Conservation (phyloP, 2,888 invertebrate species). For the Melanophora roralis region DNA sequence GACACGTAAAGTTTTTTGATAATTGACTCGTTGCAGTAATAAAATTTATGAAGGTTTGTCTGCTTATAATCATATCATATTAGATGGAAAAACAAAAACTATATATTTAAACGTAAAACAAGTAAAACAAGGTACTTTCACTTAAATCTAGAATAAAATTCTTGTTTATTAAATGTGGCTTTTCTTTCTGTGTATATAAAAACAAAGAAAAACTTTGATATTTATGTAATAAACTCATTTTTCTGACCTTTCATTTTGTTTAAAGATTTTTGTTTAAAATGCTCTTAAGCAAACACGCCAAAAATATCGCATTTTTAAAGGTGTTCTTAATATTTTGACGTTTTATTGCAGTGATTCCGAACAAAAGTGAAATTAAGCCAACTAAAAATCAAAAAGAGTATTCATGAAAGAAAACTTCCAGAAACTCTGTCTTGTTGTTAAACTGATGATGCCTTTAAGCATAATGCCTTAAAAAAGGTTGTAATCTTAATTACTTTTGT, state of each 20-base stretch:
- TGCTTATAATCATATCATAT: slow-evolving; percentile 26
- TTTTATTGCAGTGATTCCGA: too few species aligned
- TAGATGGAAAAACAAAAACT: background rate
- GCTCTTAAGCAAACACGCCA: slow-evolving; percentile 34
- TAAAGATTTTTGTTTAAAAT: background rate
- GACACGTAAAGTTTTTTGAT: slow-evolving; percentile 11
- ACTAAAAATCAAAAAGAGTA: too few species aligned
- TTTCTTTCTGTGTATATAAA: too few species aligned
- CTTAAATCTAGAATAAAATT: too few species aligned
- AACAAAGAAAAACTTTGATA: slow-evolving; percentile 13
- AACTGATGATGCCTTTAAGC: slow-evolving; percentile 65
- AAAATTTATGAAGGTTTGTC: slow-evolving; percentile 22
- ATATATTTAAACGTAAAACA: background rate
- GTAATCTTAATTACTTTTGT: slow-evolving; percentile 77
- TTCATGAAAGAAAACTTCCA: too few species aligned
- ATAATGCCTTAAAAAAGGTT: slow-evolving; percentile 65
- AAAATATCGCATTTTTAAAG: slow-evolving; percentile 63
- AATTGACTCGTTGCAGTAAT: slow-evolving; percentile 40
- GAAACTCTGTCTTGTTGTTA: background rate
- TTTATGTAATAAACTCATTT: slow-evolving; percentile 37
- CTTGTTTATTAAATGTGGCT: too few species aligned
- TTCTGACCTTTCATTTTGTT: background rate
- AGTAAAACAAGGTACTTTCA: too few species aligned
- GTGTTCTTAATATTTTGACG: background rate
- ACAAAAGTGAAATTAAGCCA: too few species aligned